Percentiles rank a stretch among this genome's conserved stretches.
phyloP scores from a whole-genome alignment of 1,140 invertebrate genomes.

The Aphelinus atriplicis region DNA sequence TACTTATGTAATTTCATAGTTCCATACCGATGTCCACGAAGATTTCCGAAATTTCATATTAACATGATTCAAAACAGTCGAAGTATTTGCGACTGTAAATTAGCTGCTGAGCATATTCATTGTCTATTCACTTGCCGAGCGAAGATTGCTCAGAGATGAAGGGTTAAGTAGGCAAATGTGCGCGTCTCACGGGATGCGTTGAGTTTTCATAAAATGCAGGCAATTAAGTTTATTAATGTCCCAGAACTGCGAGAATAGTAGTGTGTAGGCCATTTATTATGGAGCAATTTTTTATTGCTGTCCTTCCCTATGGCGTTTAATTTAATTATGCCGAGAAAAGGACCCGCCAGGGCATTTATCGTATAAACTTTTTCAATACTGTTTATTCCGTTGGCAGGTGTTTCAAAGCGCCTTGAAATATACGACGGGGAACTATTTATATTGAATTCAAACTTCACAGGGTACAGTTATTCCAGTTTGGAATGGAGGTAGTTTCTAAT shows the following conservation, averaged over 20 bases:
- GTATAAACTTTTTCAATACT: constrained; percentile 16
- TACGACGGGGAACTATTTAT: not conserved
- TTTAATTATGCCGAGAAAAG: constrained; percentile 15
- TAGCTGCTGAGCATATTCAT: no score
- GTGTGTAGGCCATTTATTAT: not conserved
- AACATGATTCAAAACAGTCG: no score
- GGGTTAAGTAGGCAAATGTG: not conserved
- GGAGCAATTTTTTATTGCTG: constrained; percentile 21
- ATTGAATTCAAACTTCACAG: not conserved
- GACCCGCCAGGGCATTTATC: not conserved
- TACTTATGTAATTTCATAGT: no score
- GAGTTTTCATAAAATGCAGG: constrained; percentile 25
- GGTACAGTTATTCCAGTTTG: not conserved
- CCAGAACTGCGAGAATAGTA: not conserved
- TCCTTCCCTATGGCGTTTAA: not conserved
- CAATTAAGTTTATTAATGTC: constrained; percentile 35
- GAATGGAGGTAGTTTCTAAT: no score
- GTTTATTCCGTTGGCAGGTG: constrained; percentile 4
- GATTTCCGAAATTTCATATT: no score
- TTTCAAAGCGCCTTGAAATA: constrained; percentile 13
- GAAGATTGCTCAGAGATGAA: constrained; percentile 17
- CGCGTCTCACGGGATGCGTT: constrained; percentile 4
- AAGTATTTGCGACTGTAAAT: no score
- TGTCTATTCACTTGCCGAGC: constrained; percentile 10
- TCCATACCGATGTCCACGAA: no score